Base-by-base conservation (phyloP, 1,140 invertebrate species). In the Pseudomyrmex pallidus region DNA sequence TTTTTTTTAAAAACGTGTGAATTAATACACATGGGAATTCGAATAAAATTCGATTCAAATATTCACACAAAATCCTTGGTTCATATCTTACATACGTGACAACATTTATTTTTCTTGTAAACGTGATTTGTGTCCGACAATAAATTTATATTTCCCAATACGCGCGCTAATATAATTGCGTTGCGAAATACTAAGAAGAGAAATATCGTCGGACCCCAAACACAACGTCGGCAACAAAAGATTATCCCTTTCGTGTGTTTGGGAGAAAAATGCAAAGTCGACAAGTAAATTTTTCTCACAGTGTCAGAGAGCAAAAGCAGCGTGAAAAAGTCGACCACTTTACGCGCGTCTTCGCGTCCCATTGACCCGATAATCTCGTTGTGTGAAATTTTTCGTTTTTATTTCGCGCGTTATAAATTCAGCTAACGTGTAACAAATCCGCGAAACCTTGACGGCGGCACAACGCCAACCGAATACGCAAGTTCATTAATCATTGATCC, bases 361-460 rank as follows among this genome's bases (percentile, higher is more conserved):
- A 84, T 88, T 89, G 87, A 89, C 84, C 84, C 66, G 70, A 74
- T 84, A 61, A 82, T 85, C 83, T 59, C 22, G 57, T 88, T 85
- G 74, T 46, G 74, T 17, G 78, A 83, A 84, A 35, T 35, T 88
- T 88, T 88, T 88, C 73, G 74, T 35, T 35, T 35, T 88, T 72
- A 35, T 48, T 73, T 85, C 68, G 67, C 44, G 66, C 76, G 22
- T 88, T 84, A 70, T 83, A 84, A 84, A 86, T 84, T 84, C 87
- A 88, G 56, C 87, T 74, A 50, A 35, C 76, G 52, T 88, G 86
- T 85, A 88, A 88, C 83, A 46, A 88, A 88, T 88, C 67, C 82
- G 52, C 56, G 25, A 57, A 77, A 35, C 84, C 87, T 88, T 88
- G 87, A 57, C 35, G 46, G 46, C 35, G 35, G n/a, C 1, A 9